These are phyloP conservation scores for Zoroaster sp. DNA, from an alignment of 53 echinoderm and acorn worm genomes.

Conservation along the genomic window DNA sequence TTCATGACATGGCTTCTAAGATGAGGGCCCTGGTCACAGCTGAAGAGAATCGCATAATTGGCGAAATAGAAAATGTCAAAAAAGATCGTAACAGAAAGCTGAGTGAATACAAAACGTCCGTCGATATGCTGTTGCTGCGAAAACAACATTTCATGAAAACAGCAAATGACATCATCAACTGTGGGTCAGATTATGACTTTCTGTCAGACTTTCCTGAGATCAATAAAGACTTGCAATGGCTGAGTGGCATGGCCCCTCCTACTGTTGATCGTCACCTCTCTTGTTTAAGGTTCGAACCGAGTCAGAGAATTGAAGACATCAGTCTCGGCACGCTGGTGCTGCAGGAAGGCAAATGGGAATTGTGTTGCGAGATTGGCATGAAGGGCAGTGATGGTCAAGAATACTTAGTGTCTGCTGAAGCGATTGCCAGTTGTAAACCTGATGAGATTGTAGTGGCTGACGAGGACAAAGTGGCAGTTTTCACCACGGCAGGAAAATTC, in stretches of 20 bases:
- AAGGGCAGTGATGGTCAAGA: background rate
- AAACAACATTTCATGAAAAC: background rate
- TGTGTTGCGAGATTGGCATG: background rate
- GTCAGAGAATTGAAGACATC: background rate
- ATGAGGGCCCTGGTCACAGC: background rate
- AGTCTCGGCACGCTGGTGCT: background rate
- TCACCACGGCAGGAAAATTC: too few relatives aligned
- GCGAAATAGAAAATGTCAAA: background rate
- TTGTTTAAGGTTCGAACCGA: background rate
- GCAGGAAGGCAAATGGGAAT: background rate
- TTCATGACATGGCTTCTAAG: background rate
- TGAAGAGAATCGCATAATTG: background rate
- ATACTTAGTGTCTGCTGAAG: too few relatives aligned
- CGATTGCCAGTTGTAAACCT: too few relatives aligned
- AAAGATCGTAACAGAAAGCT: background rate
- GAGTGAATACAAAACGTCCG: background rate
- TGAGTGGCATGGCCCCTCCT: background rate
- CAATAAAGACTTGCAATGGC: background rate
- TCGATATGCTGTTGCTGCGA: background rate
- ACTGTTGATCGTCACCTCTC: background rate
- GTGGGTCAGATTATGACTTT: background rate
- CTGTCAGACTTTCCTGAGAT: conserved; percentile 5
- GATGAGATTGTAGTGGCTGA: too few relatives aligned
- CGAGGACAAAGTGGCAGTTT: too few relatives aligned
- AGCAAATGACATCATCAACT: background rate